A percentile compares a stretch with the other conserved stretches of the same genome.
phyloP scores from a whole-genome alignment of 1,140 invertebrate genomes.

The Lanistes nyassanus region DNA sequence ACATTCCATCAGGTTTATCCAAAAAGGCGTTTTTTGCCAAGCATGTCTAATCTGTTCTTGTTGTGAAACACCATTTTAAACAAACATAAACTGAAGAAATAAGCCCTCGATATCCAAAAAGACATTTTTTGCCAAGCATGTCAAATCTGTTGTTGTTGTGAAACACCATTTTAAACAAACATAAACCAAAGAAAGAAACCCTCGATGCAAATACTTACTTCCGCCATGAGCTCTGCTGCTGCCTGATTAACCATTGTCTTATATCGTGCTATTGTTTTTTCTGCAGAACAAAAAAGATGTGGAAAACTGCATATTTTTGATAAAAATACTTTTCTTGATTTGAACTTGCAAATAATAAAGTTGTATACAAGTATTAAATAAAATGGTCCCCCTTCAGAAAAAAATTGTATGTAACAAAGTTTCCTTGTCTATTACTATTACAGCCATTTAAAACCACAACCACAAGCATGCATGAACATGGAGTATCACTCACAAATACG shows the following conservation, averaged over 20 bases:
- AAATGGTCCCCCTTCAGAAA: too few relatives aligned
- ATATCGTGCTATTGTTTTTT: constrained; percentile 37
- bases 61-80: neutral
- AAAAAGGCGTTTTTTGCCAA: too few relatives aligned
- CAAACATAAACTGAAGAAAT: neutral
- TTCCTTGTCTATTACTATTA: neutral
- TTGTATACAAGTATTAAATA: too few relatives aligned
- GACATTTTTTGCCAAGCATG: too few relatives aligned
- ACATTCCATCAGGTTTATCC: too few relatives aligned
- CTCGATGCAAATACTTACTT: constrained; percentile 38
- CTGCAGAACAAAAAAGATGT: constrained; percentile 14
- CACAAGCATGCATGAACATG: neutral
- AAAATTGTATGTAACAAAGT: too few relatives aligned
- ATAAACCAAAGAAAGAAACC: neutral
- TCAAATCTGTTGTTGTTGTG: too few relatives aligned
- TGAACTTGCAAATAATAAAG: too few relatives aligned
- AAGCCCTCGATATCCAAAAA: neutral
- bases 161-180: neutral
- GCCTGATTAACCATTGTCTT: constrained; percentile 51
- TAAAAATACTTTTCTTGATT: neutral
- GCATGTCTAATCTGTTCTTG: too few relatives aligned
- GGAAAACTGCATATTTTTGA: neutral
- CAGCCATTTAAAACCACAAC: neutral
- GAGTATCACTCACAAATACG: neutral
- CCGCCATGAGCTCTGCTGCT: constrained; percentile 54